Conservation (phyloP, 2,113 vertebrate species). For the Himantopus leucocephalus region DNA sequence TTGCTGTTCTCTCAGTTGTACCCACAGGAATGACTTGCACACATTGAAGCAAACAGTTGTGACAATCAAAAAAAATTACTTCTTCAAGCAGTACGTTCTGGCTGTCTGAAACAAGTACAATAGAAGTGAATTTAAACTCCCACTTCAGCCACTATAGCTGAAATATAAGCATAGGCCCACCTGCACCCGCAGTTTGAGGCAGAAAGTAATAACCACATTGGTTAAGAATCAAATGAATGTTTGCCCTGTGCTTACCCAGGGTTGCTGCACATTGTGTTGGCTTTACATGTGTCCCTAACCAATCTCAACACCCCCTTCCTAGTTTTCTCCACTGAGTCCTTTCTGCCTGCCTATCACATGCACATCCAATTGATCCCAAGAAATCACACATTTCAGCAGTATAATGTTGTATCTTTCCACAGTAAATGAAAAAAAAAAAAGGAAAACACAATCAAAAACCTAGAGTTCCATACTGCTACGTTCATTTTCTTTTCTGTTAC, state of each 20-base stretch:
- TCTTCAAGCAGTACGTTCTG: background rate
- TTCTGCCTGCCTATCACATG: background rate
- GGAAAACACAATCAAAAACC: background rate
- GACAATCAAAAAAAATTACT: background rate
- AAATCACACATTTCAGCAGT: background rate
- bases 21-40: background rate
- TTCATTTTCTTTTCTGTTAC: background rate
- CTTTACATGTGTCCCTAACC: accelerated
- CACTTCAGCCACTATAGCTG: background rate
- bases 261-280: background rate
- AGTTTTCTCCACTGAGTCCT: background rate
- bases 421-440: background rate
- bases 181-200: background rate
- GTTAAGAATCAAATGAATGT: background rate
- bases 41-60: background rate
- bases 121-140: background rate
- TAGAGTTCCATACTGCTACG: background rate
- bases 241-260: background rate
- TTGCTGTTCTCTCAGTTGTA: background rate
- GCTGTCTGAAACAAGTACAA: background rate
- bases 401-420: background rate
- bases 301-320: background rate
- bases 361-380: background rate
- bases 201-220: background rate
- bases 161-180: background rate